A percentile compares a stretch with the other conserved stretches of the same genome.
Conservation (phyloP, 1,140 invertebrate genomes). For the Argopecten irradians region DNA sequence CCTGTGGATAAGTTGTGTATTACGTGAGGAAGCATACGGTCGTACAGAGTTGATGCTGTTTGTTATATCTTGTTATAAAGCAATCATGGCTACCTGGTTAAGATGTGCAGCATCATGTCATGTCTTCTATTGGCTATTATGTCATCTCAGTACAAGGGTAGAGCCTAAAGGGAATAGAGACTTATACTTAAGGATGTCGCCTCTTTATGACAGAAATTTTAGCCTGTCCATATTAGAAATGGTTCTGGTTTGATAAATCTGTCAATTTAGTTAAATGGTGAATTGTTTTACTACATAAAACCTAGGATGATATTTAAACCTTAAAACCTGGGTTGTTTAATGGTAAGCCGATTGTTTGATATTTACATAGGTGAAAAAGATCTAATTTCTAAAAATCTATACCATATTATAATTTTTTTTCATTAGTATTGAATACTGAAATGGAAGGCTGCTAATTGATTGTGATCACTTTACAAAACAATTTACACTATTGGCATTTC, state of each 20-base stretch:
- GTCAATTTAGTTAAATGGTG: neutral
- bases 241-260: neutral
- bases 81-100: neutral
- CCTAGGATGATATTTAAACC: no score
- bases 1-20: neutral
- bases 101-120: neutral
- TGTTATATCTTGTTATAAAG: neutral
- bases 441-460: neutral
- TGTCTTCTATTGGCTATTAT: neutral
- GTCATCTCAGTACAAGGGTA: neutral
- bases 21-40: neutral
- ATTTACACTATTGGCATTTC: neutral
- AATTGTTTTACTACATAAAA: no score
- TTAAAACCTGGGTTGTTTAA: no score
- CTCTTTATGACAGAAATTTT: neutral
- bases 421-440: neutral
- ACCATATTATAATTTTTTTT: neutral
- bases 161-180: neutral
- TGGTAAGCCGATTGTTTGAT: no score
- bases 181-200: neutral
- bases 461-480: neutral
- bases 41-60: neutral
- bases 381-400: no score
- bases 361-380: no score
- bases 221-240: neutral